Base-by-base conservation (phyloP, 1,140 invertebrate species). In the Ceratosolen solmsi region DNA sequence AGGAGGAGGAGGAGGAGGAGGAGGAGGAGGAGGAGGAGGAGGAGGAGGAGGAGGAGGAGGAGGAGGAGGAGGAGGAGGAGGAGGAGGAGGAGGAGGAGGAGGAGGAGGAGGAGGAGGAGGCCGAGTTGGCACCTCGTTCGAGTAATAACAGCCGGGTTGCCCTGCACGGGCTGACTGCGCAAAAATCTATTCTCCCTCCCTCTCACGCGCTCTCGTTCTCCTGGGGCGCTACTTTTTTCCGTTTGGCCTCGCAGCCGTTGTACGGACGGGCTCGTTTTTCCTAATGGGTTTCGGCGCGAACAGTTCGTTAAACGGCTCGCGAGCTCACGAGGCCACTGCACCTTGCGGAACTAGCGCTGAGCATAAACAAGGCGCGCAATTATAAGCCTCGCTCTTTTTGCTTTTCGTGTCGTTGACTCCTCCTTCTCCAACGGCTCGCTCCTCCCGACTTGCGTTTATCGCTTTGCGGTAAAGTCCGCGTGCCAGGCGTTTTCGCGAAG, bases 321-420 rank as follows among this genome's bases (percentile, higher is more conserved):
- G 3, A 8, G 17, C 27, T 30, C 33, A 46, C 25, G 58, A 65
- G 58, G 58, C 38, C 58, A 65, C 58, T 65, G 63, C 46, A 27
- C 36, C 51, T 58, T 13, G 58, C 13, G 75, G 30, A 65, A 65
- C 30, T 33, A 65, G 30, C 60, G 9, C n/a, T 60, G 60, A 46
- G 75, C 41, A 65, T 68, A 77, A 77, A 68, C 75, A 68, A 77
- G 56, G 38, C 41, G 36, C 11, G 46, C 71, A 73, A 73, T 73
- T 73, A 73, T 13, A 54, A 41, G 0, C 49, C 30, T 56, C 4
- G 27, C 17, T 74, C 30, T 33, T 36, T 36, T 41, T 46, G 36
- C 27, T 68, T 46, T 41, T 41, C 51, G 58, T 75, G 73, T 60
- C 73, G 27, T 75, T 58, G 73, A 75, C 73, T 58, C 73, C n/a